Evolutionary conservation across 2,797 vertebrate genomes (phyloP).

Genomic region (Clarias fuscus): DNA sequence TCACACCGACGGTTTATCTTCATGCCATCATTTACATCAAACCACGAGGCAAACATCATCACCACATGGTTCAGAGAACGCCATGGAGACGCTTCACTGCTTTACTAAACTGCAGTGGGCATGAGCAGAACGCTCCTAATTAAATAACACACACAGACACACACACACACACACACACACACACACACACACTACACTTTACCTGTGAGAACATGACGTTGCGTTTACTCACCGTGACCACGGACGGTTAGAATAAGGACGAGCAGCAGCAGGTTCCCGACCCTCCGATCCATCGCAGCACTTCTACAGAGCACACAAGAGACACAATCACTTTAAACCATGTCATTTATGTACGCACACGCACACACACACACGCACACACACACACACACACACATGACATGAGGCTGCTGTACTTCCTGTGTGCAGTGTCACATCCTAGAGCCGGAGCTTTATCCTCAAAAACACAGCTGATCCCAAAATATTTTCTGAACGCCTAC

Average conservation of each 20-base stretch:
- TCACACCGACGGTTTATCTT: background rate
- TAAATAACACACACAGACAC: no score
- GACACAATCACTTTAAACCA: background rate
- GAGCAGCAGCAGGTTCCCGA: background rate
- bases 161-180: no score
- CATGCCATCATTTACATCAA: background rate
- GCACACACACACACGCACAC: background rate
- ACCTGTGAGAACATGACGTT: background rate
- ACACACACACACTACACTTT: background rate
- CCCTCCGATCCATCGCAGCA: background rate
- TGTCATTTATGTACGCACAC: no score
- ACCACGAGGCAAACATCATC: background rate
- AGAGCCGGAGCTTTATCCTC: background rate
- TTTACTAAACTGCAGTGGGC: background rate
- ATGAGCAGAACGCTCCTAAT: background rate
- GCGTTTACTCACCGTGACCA: constrained; percentile 7
- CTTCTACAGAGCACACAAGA: background rate
- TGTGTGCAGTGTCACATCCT: background rate
- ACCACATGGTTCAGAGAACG: background rate
- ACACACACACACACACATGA: background rate
- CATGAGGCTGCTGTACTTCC: background rate
- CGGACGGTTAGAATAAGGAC: background rate
- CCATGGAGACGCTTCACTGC: background rate
- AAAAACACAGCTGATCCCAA: background rate
- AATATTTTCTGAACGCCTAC: background rate